These are phyloP conservation scores for Nothoprocta pentlandii DNA, from an alignment of 2,113 vertebrate species.

Conservation along the genomic window DNA sequence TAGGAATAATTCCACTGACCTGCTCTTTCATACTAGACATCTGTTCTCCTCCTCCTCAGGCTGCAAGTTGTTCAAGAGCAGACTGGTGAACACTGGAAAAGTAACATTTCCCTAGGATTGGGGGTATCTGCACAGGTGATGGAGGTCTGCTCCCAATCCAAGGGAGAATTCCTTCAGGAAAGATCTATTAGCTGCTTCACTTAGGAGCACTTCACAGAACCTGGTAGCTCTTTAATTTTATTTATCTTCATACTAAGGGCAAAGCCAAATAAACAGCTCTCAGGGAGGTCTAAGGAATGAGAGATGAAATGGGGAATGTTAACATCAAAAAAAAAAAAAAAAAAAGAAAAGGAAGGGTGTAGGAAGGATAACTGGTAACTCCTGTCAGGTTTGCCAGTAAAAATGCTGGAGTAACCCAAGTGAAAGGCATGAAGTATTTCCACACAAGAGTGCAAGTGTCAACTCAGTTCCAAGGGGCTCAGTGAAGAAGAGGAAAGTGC, in stretches of 20 bases:
- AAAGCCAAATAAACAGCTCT: background rate
- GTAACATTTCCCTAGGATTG: background rate
- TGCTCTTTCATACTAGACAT: conserved; percentile 58
- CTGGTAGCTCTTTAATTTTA: background rate
- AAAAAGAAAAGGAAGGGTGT: background rate
- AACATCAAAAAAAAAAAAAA: no score
- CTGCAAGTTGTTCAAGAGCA: background rate
- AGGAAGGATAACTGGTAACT: background rate
- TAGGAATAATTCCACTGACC: conserved; percentile 42
- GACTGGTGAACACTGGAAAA: background rate
- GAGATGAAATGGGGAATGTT: background rate
- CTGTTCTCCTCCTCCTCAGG: background rate
- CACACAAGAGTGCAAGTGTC: background rate
- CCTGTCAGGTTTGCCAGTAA: background rate
- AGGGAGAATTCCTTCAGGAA: background rate
- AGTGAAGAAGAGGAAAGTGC: background rate
- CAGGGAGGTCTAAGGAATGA: background rate
- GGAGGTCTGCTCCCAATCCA: background rate
- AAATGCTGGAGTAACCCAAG: background rate
- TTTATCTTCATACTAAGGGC: background rate
- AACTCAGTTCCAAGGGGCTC: background rate
- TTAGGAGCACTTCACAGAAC: background rate
- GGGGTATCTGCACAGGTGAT: background rate
- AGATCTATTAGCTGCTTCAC: background rate
- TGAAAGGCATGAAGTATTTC: background rate